Percentiles rank a stretch among this genome's conserved stretches.
These are phyloP conservation scores for Lithophane socia DNA, from an alignment of 2,888 invertebrate genomes.

Conservation along the genomic window DNA sequence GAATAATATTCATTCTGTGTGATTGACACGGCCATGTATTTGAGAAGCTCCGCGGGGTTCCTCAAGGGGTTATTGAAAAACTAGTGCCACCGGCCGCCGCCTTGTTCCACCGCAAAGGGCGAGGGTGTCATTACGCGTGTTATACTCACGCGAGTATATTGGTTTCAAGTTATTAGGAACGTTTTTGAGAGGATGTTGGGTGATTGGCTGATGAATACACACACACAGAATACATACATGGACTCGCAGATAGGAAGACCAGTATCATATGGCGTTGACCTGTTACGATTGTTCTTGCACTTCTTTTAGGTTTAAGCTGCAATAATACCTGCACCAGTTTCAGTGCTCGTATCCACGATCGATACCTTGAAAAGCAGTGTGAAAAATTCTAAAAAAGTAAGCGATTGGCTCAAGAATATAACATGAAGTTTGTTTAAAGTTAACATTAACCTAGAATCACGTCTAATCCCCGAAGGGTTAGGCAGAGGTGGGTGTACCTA, in stretches of 20 bases:
- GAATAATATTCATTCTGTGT: constrained; percentile 65
- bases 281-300: no score
- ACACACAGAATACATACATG: no score
- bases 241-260: no score
- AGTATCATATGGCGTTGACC: no score
- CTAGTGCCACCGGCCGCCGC: constrained; percentile 80
- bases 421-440: no score
- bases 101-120: constrained; percentile 83
- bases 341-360: no score
- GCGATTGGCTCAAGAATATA: no score
- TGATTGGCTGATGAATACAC: neutral
- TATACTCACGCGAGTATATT: constrained; percentile 37
- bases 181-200: constrained; percentile 15
- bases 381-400: no score
- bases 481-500: neutral
- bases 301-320: no score
- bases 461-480: neutral
- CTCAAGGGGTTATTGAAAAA: constrained; percentile 86
- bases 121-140: constrained; percentile 65
- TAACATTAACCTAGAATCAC: neutral
- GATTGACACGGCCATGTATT: constrained; percentile 80
- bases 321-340: no score
- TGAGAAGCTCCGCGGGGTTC: constrained; percentile 84
- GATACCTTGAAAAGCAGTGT: no score
- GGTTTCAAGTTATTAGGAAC: constrained; percentile 45